Evolutionary conservation across 2,888 invertebrate genomes (phyloP), one percentile per base, ranked within the genome.

Genomic region (Sarcophaga rosellei): DNA sequence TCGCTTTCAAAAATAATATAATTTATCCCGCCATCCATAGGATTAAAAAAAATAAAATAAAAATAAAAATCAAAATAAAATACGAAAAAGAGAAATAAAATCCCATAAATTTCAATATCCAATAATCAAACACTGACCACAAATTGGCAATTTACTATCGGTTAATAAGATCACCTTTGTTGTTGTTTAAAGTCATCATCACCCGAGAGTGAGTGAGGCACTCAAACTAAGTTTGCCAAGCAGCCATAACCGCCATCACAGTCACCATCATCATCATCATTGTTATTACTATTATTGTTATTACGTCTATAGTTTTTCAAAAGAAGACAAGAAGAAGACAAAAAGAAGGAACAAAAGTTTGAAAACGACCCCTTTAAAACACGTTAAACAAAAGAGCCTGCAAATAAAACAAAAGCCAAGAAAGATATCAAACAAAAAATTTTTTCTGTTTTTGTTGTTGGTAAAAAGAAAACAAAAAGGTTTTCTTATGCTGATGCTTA

Each of bases 111-210:
- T 85, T 74, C 80, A 81, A 84, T 84, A 75, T 75, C 69, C 68
- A 74, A 80, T 86, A 84, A 86, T 86, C 86, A 84, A 81, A 83
- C 80, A 78, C 83, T 66, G 81, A 78, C 86, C 86, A 81, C 86
- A 86, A 86, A 84, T 84, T 86, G 77, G 74, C 73, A 84, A 84
- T 81, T 84, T 77, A 78, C 82, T 83, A 83, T 86, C 85, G 79
- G 85, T 79, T 86, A 83, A 82, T 74, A 86, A 86, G 84, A 84
- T 86, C 86, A 84, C 73, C 78, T 61, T 63, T 70, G 70, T 74
- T 69, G 53, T 53, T 53, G 17, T 17, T 53, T 53, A 53, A 53
- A 79, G 53, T 57, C 53, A 79, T 47, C 63, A 73, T 57, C 20
- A 66, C 20, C 80, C 66, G 11, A 53, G 66, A 66, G 53, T 53